Base-by-base conservation (phyloP, 2,797 vertebrate genomes). In the Acanthis flammea region DNA sequence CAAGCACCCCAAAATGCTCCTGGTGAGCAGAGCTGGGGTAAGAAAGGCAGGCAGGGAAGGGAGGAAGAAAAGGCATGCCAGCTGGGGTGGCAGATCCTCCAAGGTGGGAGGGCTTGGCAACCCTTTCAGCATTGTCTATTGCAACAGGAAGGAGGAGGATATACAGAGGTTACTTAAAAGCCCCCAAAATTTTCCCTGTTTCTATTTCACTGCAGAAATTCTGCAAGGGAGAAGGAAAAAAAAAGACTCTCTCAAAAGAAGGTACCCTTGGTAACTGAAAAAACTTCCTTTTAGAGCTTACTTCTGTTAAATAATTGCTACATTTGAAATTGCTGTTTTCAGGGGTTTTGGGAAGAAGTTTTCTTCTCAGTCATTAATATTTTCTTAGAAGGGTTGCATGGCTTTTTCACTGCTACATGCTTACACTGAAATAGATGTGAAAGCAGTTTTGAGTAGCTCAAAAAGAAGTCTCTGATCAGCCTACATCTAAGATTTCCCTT, bases 81-180 rank as follows among this genome's bases (percentile, higher is more conserved):
- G n/a, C 44, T 65, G 74, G 3, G 8, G 78, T 94, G 73, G 9
- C 73, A 93, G 47, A 76, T 94, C n/a, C 33, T 65, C 21, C 0
- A 70, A 81, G 63, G 58, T 45, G 82, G 88, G 65, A 76, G 91
- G 91, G 79, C 37, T n/a, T 58, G 79, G 7, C 86, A 81, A 53
- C 66, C 6, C 35, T 78, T 72, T 86, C 62, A 57, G 62, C 33
- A 31, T 76, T 81, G 82, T 92, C 82, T 76, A 79, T 88, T 92
- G 90, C 95, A 90, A 58, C 86, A 92, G 53, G 91, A 94, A 53
- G 67, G 76, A 91, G 97, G 95, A 94, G 92, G 91, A 86, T 88
- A 93, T 93, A 91, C 65, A 80, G 95, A 96, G 91, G 82, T 91
- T 97, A 96, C 89, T 98, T 98, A 98, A 97, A 94, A 89, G 33